A percentile compares a stretch with the other conserved stretches of the same genome.
Evolutionary conservation across 1,140 invertebrate genomes (phyloP).

Genomic region (Linepithema humile): DNA sequence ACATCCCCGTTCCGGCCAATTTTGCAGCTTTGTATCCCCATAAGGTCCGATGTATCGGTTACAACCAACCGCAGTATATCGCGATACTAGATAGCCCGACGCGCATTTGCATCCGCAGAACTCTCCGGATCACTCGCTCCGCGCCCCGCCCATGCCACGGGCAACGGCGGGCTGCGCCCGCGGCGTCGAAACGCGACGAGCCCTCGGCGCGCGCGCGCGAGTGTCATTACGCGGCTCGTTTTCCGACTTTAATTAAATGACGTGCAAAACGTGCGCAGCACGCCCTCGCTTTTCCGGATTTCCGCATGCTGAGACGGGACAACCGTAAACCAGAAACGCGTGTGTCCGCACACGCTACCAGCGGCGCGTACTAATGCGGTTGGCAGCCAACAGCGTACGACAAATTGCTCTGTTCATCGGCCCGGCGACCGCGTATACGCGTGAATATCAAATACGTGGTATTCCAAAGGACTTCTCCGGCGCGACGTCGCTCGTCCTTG

Average conservation of each 20-base stretch:
- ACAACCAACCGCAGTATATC: slow-evolving; percentile 13
- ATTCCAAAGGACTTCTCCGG: background rate
- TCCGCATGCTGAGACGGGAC: slow-evolving; percentile 14
- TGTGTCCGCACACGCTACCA: background rate
- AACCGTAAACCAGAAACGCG: slow-evolving; percentile 53
- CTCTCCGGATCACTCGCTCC: slow-evolving; percentile 31
- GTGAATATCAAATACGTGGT: slow-evolving; percentile 1
- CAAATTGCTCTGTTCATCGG: no score
- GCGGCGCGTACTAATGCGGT: slow-evolving; percentile 20
- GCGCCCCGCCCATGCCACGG: background rate
- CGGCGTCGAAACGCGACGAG: slow-evolving; percentile 51
- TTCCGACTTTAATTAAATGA: slow-evolving; percentile 70
- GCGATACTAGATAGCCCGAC: background rate
- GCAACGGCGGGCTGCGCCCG: background rate
- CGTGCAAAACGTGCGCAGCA: slow-evolving; percentile 52
- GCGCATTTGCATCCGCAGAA: slow-evolving; percentile 32
- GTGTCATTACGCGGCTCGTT: slow-evolving; percentile 70
- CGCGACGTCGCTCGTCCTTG: background rate
- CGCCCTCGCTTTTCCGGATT: slow-evolving; percentile 35
- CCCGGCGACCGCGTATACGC: no score
- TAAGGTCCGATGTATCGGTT: slow-evolving; percentile 49
- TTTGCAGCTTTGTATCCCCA: slow-evolving; percentile 59
- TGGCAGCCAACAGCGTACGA: background rate
- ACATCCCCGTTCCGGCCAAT: slow-evolving; percentile 62
- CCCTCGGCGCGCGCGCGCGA: slow-evolving; percentile 32